These are phyloP conservation scores for Clarias macrocephalus DNA, from an alignment of 2,113 vertebrate species.

Conservation along the genomic window DNA sequence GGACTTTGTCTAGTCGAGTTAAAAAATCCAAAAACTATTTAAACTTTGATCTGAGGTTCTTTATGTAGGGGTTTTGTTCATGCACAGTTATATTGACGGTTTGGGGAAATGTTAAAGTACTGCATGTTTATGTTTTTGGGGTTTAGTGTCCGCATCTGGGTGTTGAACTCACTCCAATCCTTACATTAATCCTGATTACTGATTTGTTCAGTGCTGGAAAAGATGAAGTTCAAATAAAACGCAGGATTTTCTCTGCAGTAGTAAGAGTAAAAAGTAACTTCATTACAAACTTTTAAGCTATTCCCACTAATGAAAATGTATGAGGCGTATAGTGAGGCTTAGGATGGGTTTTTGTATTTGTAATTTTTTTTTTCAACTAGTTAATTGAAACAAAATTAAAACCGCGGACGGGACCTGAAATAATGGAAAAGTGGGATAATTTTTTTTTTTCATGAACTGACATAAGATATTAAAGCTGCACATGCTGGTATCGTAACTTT, in stretches of 20 bases:
- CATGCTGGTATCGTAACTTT: no score
- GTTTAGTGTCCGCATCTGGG: neutral
- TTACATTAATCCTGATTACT: no score
- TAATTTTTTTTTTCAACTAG: neutral
- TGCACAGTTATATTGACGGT: neutral
- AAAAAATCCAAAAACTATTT: neutral
- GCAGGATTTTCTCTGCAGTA: neutral
- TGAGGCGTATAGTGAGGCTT: neutral
- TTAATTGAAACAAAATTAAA: neutral
- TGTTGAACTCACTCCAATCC: neutral
- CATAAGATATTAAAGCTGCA: no score
- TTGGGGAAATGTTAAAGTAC: neutral
- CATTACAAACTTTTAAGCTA: neutral
- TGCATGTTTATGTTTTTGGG: neutral
- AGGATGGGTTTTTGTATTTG: neutral
- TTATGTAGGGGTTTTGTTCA: neutral
- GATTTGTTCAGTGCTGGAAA: neutral
- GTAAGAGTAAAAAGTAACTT: neutral
- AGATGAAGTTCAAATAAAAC: neutral
- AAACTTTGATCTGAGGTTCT: neutral
- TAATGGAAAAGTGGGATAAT: no score
- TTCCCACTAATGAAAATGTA: neutral
- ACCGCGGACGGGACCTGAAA: no score
- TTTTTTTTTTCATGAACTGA: no score
- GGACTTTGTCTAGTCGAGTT: neutral